A percentile compares a stretch with the other conserved stretches of the same genome.
phyloP scores from a whole-genome alignment of 1,140 invertebrate species.

The Phymorhynchus buccinoides region DNA sequence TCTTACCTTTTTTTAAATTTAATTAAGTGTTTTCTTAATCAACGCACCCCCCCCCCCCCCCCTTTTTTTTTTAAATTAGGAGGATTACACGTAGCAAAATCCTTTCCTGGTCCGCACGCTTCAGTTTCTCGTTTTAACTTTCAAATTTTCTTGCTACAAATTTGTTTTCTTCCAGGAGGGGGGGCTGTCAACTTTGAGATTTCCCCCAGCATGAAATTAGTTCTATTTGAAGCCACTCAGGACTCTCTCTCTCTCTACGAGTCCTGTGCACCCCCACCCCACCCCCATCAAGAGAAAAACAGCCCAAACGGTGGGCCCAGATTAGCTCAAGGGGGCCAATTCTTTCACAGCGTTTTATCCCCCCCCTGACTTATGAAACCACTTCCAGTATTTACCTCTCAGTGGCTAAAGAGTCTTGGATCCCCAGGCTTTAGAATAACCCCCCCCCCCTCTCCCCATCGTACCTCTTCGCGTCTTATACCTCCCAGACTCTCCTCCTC shows the following conservation, averaged over 20 bases:
- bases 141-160: neutral
- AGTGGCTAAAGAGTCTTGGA: conserved; percentile 17
- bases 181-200: neutral
- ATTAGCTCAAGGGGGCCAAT: conserved; percentile 34
- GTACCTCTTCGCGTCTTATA: too few species aligned
- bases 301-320: conserved; percentile 10
- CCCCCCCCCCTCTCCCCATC: too few species aligned
- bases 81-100: neutral
- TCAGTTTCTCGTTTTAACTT: neutral
- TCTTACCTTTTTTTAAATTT: too few species aligned
- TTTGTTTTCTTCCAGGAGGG: neutral
- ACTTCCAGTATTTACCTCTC: conserved; percentile 23
- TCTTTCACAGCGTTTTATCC: conserved; percentile 9
- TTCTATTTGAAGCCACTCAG: conserved; percentile 11
- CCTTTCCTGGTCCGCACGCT: neutral
- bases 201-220: conserved; percentile 16
- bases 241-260: conserved; percentile 1
- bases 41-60: too few species aligned
- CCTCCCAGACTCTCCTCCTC: neutral
- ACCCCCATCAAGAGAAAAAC: conserved; percentile 18
- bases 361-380: neutral
- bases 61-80: too few species aligned
- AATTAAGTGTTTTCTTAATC: too few species aligned
- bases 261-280: neutral
- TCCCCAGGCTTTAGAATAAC: neutral